Evolutionary conservation across 2,113 vertebrate genomes (phyloP), one percentile per base, ranked within the genome.

Genomic region (Microtus oregoni): DNA sequence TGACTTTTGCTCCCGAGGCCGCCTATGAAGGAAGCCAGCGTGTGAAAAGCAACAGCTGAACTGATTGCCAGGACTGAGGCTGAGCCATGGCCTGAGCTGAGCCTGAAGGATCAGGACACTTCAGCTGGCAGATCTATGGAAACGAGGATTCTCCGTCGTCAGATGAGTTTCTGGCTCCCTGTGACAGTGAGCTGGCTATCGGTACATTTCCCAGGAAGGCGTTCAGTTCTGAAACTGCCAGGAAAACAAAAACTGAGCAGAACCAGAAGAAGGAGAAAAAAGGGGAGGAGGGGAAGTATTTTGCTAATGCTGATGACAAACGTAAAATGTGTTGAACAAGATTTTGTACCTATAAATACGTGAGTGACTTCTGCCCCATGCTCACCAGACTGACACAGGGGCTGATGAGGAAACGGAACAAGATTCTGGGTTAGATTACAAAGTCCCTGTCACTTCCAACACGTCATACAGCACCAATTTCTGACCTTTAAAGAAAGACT

Each of bases 191-290:
- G 47, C n/a, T n/a, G 20, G 17, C 70, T 75, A 13, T 70, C 1
- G 4, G 70, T 19, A 50, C 38, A 3, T 79, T 44, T 88, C 26
- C 20, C 14, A 22, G 87, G 78, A 85, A 76, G 47, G 5, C 30
- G 50, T 41, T 44, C 52, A 10, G 44, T 76, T 95, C 58, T 90
- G 55, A 44, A 92, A 92, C 15, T 30, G 35, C 52, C 55, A 32
- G 87, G 73, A 72, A 50, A 92, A 90, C 50, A 2, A n/a, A 70
- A 94, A 86, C 65, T 3, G n/a, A 92, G 72, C 72, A 92, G 82
- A 95, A 47, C 86, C 92, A 75, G 72, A 61, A 9, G 63, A 58
- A 63, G 26, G n/a, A 73, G n/a, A 58, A 82, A 17, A 30, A 20
- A 10, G 11, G 61, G 47, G 83, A 91, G 91, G 94, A 24, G 65